Conservation (phyloP, 2,797 vertebrate genomes). For the Gymnothorax reevesii region DNA sequence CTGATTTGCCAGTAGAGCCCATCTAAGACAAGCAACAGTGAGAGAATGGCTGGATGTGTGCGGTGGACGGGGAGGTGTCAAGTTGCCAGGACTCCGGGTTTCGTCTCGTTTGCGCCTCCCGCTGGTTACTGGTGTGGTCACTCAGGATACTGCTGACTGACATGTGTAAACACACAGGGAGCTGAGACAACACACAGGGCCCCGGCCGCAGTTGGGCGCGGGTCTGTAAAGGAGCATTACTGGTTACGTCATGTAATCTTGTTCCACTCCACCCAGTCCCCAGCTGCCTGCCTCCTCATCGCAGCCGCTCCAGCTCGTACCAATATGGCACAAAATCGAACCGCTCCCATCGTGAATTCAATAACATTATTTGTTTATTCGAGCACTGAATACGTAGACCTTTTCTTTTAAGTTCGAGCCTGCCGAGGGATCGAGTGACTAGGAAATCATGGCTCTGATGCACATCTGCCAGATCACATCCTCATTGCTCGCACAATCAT, state of each 20-base stretch:
- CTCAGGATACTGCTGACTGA: neutral
- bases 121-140: neutral
- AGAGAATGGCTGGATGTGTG: neutral
- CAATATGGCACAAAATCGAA: neutral
- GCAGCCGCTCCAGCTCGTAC: conserved; percentile 12
- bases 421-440: neutral
- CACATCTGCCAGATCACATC: neutral
- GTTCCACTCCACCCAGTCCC: conserved; percentile 22
- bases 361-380: neutral
- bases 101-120: neutral
- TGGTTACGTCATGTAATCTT: conserved; percentile 34
- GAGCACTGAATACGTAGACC: neutral
- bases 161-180: neutral
- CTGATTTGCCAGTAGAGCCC: conserved; percentile 1
- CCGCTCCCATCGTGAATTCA: neutral
- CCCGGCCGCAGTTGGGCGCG: neutral
- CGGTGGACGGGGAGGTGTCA: neutral
- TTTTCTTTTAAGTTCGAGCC: neutral
- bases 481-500: neutral
- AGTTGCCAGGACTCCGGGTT: neutral
- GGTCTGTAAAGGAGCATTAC: neutral
- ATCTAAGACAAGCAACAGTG: neutral
- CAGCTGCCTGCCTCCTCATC: conserved; percentile 25
- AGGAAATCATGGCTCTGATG: neutral
- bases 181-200: conserved; percentile 16